Conservation (phyloP, 37 sponge, comb jelly and placozoan species). For the Beroe ovata region DNA sequence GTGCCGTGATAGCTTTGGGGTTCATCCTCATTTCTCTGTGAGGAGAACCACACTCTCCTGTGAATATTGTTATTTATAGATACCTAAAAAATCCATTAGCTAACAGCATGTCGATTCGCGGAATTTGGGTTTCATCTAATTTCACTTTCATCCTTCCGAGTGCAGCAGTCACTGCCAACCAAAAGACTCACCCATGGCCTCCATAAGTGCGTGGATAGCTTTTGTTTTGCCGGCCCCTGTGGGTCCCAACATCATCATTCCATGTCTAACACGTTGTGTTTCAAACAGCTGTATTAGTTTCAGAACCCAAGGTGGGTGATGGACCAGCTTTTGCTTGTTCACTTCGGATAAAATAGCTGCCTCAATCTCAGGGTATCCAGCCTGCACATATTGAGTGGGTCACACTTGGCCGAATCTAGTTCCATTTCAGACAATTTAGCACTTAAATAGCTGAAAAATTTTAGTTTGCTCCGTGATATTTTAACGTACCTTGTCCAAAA, state of each 20-base stretch:
- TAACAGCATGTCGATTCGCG: no score
- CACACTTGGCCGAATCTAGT: no score
- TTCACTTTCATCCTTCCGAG: no score
- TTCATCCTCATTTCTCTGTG: slow-evolving; percentile 99
- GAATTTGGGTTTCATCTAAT: no score
- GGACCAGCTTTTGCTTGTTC: slow-evolving; percentile 27
- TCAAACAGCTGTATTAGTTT: slow-evolving; percentile 96
- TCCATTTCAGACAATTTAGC: no score
- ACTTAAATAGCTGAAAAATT: no score
- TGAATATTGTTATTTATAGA: no score
- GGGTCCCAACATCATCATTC: slow-evolving; percentile 98
- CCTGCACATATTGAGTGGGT: slow-evolving; percentile 27
- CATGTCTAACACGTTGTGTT: slow-evolving; percentile 95
- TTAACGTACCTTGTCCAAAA: slow-evolving; percentile 84
- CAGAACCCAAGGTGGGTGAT: slow-evolving; percentile 93
- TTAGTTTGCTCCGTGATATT: no score
- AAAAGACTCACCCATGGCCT: slow-evolving; percentile 85
- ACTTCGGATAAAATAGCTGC: slow-evolving; percentile 80
- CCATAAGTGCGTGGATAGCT: slow-evolving; percentile 89
- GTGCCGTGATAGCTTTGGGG: slow-evolving; percentile 95
- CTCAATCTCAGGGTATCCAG: slow-evolving; percentile 95
- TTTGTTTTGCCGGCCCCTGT: slow-evolving; percentile 94
- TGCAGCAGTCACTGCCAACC: no score
- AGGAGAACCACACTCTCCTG: slow-evolving; percentile 76
- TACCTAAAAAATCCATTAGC: no score